phyloP scores from a whole-genome alignment of 2,797 vertebrate species.

The Lateolabrax maculatus region DNA sequence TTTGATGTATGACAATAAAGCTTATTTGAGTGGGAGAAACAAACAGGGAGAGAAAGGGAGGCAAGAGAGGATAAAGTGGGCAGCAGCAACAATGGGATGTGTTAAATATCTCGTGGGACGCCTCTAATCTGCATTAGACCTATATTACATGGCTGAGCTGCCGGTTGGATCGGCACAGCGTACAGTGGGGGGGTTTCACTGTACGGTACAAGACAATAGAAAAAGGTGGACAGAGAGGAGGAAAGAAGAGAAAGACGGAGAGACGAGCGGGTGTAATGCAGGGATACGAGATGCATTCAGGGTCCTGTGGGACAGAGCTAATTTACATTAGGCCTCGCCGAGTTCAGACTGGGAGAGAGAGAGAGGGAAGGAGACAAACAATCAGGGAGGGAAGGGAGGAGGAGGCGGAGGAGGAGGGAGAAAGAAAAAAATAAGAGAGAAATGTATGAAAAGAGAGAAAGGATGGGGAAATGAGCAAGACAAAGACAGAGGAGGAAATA shows the following conservation, averaged over 20 bases:
- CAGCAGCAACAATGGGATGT: constrained; percentile 30
- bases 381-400: neutral
- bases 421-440: neutral
- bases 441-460: neutral
- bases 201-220: constrained; percentile 12
- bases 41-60: neutral
- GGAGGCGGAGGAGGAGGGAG: neutral
- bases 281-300: constrained; percentile 47
- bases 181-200: constrained; percentile 2
- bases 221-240: neutral
- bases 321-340: constrained; percentile 43
- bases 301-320: constrained; percentile 42
- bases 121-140: constrained; percentile 64
- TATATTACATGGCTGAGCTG: constrained; percentile 38
- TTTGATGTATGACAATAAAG: neutral
- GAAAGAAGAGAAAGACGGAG: neutral
- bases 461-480: no score
- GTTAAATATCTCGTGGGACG: constrained; percentile 45
- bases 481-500: neutral
- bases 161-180: neutral
- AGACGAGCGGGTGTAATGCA: constrained; percentile 46
- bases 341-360: constrained; percentile 9
- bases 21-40: neutral
- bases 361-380: neutral
- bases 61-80: constrained; percentile 13